Percentiles rank a stretch among this genome's conserved stretches.
phyloP scores from a whole-genome alignment of 2,113 vertebrate genomes.

The Oryctolagus cuniculus region mOryCun1.1 NC_091436.1:149286501-149287000 shows the following conservation, averaged over 20 bases:
- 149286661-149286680: neutral
- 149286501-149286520: neutral
- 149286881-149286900: too few relatives aligned
- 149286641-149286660: neutral
- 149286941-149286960: too few relatives aligned
- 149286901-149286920: too few relatives aligned
- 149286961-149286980: too few relatives aligned
- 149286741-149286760: neutral
- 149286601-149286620: neutral
- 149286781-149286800: neutral
- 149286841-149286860: too few relatives aligned
- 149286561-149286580: slow-evolving; percentile 1
- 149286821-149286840: too few relatives aligned
- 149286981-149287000: too few relatives aligned
- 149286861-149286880: too few relatives aligned
- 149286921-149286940: too few relatives aligned
- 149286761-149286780: neutral
- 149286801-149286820: neutral
- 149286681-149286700: neutral
- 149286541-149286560: neutral
- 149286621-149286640: neutral
- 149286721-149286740: too few relatives aligned
- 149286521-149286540: neutral
- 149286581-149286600: neutral
- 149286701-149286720: too few relatives aligned